Evolutionary conservation across 2,113 vertebrate species (phyloP).

Genomic region (Corvus cornix): DNA sequence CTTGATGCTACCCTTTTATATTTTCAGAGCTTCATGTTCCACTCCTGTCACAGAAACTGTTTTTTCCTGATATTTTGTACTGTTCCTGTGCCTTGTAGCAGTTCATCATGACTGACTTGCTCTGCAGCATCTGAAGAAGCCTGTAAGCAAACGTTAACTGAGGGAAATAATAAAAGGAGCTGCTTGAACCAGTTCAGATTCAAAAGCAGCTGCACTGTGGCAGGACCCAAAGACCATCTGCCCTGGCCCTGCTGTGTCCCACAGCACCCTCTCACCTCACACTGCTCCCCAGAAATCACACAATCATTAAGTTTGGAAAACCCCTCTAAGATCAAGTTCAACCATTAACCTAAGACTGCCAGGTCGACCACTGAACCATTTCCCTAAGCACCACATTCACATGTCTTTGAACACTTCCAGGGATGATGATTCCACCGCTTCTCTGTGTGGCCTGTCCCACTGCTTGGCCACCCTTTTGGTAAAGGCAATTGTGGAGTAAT

Average conservation of each 20-base stretch:
- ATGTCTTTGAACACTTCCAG: neutral
- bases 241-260: neutral
- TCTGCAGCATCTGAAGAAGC: neutral
- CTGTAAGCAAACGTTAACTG: neutral
- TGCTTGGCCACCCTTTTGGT: no score
- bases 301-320: neutral
- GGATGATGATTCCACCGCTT: no score
- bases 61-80: neutral
- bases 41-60: neutral
- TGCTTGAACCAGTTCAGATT: neutral
- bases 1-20: neutral
- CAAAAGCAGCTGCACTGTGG: neutral
- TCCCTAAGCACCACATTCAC: neutral
- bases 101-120: neutral
- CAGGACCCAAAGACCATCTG: neutral
- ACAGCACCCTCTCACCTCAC: neutral
- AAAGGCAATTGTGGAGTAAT: fast-evolving
- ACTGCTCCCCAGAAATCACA: no score
- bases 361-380: neutral
- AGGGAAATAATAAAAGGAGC: neutral
- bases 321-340: neutral
- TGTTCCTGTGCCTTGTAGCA: neutral
- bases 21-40: neutral
- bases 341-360: neutral
- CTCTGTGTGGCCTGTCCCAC: neutral